These are phyloP conservation scores for Pyrrhia umbra DNA, from an alignment of 2,888 invertebrate genomes.

Conservation along the genomic window DNA sequence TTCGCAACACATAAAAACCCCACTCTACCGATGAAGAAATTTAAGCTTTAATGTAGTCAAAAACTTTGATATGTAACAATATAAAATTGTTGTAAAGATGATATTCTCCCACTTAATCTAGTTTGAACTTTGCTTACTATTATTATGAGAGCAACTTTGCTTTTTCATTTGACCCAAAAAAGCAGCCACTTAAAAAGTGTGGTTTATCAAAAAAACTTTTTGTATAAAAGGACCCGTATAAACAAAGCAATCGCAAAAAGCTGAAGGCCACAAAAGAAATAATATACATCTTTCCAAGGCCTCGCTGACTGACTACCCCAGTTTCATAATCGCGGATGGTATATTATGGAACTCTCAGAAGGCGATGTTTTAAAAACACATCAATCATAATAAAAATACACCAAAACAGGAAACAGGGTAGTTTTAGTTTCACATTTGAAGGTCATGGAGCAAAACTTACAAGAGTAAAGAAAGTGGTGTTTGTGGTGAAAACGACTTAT, in stretches of 20 bases:
- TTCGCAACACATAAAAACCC: constrained; percentile 1
- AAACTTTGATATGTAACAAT: no score
- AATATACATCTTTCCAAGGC: constrained; percentile 29
- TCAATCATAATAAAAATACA: constrained; percentile 43
- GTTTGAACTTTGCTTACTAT: background rate
- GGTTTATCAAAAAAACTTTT: background rate
- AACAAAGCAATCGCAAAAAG: constrained; percentile 17
- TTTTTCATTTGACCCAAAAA: background rate
- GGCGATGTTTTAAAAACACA: constrained; percentile 47
- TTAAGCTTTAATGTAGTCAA: no score
- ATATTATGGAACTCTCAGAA: constrained; percentile 30
- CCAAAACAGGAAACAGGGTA: constrained; percentile 20
- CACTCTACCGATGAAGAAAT: background rate
- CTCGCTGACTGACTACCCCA: constrained; percentile 26
- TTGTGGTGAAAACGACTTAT: constrained; percentile 17
- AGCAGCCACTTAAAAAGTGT: background rate
- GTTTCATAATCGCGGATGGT: constrained; percentile 25
- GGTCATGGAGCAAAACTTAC: constrained; percentile 17
- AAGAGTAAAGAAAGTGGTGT: background rate
- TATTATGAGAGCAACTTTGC: background rate
- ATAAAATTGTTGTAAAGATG: no score
- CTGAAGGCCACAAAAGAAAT: constrained; percentile 19
- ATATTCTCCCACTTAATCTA: no score
- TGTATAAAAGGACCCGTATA: constrained; percentile 21
- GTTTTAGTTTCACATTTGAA: constrained; percentile 32